Evolutionary conservation across 2,797 vertebrate species (phyloP).

Genomic region (Pogonophryne albipinna): DNA sequence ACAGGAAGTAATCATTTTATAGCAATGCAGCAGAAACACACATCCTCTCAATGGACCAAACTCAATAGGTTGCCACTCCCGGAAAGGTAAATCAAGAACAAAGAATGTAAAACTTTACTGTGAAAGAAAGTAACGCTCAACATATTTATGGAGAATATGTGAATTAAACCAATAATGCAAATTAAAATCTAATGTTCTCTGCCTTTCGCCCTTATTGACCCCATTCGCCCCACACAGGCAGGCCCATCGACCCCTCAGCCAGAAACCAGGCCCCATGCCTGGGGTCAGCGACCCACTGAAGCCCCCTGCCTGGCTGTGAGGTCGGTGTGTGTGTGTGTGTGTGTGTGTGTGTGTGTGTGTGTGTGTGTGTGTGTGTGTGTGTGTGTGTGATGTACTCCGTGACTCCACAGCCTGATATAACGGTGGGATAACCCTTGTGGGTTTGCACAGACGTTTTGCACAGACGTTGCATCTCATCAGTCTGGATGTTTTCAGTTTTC

Average conservation of each 20-base stretch:
- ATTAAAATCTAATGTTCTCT: conserved; percentile 23
- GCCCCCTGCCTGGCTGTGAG: conserved; percentile 53
- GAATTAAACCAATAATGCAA: neutral
- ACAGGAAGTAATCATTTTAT: neutral
- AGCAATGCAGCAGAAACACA: neutral
- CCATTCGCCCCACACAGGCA: conserved; percentile 21
- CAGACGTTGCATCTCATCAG: neutral
- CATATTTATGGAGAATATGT: no score
- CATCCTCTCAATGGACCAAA: neutral
- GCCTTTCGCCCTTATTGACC: conserved; percentile 35
- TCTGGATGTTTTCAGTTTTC: conserved; percentile 49
- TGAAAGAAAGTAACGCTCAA: no score
- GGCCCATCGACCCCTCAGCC: conserved; percentile 61
- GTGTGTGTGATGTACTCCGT: neutral
- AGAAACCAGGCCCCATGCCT: conserved; percentile 67
- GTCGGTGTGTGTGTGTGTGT: conserved; percentile 4
- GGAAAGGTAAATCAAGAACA: no score
- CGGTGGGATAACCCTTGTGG: neutral
- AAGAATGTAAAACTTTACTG: no score
- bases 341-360: conserved; percentile 15
- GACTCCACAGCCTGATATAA: neutral
- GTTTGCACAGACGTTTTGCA: neutral
- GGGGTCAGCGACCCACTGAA: conserved; percentile 61
- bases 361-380: no score
- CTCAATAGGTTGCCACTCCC: no score